Evolutionary conservation across 2,113 vertebrate genomes (phyloP), one percentile per base, ranked within the genome.

Genomic region (Paracanthobrama guichenoti): DNA sequence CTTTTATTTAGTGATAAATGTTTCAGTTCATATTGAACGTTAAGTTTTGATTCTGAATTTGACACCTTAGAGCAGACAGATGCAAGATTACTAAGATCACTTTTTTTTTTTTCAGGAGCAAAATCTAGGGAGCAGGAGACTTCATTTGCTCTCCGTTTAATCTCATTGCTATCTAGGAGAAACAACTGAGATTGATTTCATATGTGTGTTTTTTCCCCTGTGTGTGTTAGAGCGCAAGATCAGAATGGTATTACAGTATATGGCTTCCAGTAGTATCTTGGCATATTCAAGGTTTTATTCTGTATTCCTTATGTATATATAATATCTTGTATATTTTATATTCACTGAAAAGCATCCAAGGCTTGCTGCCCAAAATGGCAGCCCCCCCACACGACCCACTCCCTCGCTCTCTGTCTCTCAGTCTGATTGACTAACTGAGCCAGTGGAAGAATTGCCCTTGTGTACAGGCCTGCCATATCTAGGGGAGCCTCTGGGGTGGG

Each of bases 381-480:
- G 42, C 46, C 55, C 24, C n/a, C 20, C 48, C 57, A 35, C 64
- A 67, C 28, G 35, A 11, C 74, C 28, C 84, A 53, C 64, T 46
- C 62, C 28, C 24, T 42, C 53, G 44, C 55, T 39, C 20, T 39
- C 69, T 79, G 39, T 59, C 79, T 76, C 20, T 46, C 10, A 59
- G 67, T 44, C 50, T 83, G 84, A 83, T 80, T 88, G 84, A 83
- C 87, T 85, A 75, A 85, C 81, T 79, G 84, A 85, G 53, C 69
- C 74, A 80, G 84, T 88, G 75, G 69, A 83, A 69, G 80, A 88
- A 88, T 66, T 73, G 82, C 81, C 75, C 84, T 80, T 66, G 77
- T 83, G 80, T 85, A 44, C 84, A 48, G 82, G 20, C 66, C 80
- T 87, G 84, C 84, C 86, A 87, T 83, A 72, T 85, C 78, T 69